Base-by-base conservation (phyloP, 1,140 invertebrate species). In the Oedothorax gibbosus region DNA sequence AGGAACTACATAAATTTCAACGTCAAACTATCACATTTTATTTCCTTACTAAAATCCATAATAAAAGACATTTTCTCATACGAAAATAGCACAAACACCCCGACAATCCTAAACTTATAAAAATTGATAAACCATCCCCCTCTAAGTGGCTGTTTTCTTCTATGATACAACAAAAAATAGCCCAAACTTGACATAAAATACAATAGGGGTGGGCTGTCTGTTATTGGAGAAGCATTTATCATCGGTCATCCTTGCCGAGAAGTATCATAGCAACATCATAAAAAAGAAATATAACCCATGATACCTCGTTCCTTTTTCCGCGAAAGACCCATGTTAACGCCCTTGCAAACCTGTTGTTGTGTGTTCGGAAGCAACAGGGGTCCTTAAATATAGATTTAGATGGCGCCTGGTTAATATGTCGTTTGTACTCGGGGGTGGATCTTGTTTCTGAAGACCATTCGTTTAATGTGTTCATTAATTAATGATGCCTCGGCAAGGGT, bases 311-410 rank as follows among this genome's bases (percentile, higher is more conserved):
- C 21, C 53, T 77, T 77, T 51, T n/a, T 49, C 15, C 57, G 49
- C 21, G 21, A 49, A 21, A 51, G 54, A n/a, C 5, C 49, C 11
- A 49, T 49, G 75, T 65, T 77, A 77, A 77, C 60, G 75, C 75
- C 75, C 75, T 64, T 53, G 54, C 21, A 57, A 18, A 56, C 56
- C 53, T 77, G 56, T 56, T 77, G 56, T 77, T 64, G n/a, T 20
- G 6, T 54, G 53, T 64, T 49, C 21, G 12, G 60, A 65, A 77
- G 75, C 75, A 77, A 77, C 75, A 77, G 75, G 75, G 60, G 75
- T 77, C 60, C 57, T 77, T 49, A 77, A 77, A 77, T 77, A 77
- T 77, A 77, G 75, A 77, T 77, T 65, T 77, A 49, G 75, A 64
- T 60, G n/a, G 21, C 35, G 72, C 20, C 68, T 71, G 21, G 54